A percentile compares a stretch with the other conserved stretches of the same genome.
phyloP scores from a whole-genome alignment of 2,888 invertebrate genomes.

The Drosophila rubida region DNA sequence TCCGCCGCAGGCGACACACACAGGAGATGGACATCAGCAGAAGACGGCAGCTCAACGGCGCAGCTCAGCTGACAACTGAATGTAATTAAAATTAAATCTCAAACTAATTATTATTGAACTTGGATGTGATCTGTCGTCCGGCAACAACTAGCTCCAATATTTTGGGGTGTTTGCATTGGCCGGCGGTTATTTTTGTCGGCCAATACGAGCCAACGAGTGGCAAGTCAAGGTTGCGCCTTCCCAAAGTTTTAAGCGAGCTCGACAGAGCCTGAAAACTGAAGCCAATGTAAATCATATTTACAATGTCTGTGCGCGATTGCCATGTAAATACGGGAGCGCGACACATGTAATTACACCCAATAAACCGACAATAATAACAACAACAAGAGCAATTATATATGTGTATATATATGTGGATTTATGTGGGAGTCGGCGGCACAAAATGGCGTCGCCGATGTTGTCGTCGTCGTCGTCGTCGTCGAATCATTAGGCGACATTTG shows the following conservation, averaged over 20 bases:
- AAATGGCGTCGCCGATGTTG: conserved; percentile 59
- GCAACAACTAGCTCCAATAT: too few species aligned
- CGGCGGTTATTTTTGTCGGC: conserved; percentile 58
- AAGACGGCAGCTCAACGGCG: conserved; percentile 34
- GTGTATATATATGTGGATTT: conserved; percentile 34
- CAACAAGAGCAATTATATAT: conserved; percentile 38
- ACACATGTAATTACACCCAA: conserved; percentile 75
- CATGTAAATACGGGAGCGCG: conserved; percentile 69
- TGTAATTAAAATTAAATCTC: conserved; percentile 82
- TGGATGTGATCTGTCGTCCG: conserved; percentile 27
- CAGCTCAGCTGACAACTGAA: conserved; percentile 46
- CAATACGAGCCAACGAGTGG: conserved; percentile 50
- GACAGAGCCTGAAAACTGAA: conserved; percentile 26
- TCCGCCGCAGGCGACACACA: conserved; percentile 57
- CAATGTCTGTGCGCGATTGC: conserved; percentile 64
- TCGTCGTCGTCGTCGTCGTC: conserved; percentile 57
- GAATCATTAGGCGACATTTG: conserved; percentile 81
- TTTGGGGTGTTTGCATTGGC: conserved; percentile 44
- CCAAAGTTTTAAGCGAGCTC: conserved; percentile 29
- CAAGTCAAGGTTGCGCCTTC: conserved; percentile 51
- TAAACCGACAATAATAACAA: conserved; percentile 55
- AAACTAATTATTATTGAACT: conserved; percentile 79
- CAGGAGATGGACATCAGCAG: conserved; percentile 44
- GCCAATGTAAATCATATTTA: conserved; percentile 57
- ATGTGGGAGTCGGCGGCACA: conserved; percentile 58